Base-by-base conservation (phyloP, 2,797 vertebrate genomes). In the Knipowitschia caucasica region DNA sequence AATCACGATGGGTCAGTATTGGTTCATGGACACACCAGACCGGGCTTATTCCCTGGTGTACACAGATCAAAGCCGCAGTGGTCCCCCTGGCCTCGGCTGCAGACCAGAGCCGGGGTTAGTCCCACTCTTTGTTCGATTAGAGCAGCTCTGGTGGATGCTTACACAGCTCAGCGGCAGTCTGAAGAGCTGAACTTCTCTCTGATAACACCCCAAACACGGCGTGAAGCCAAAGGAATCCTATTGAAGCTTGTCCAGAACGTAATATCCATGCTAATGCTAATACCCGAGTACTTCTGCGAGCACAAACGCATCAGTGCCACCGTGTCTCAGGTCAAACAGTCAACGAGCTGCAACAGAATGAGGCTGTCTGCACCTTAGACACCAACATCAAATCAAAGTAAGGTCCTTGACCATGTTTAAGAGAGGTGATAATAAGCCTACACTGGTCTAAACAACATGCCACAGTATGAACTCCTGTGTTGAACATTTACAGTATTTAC, bases 51-150 rank as follows among this genome's bases (percentile, higher is more conserved):
- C n/a, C n/a, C n/a, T n/a, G n/a, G n/a, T n/a, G n/a, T n/a, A n/a
- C n/a, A n/a, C n/a, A n/a, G n/a, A n/a, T n/a, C n/a, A n/a, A n/a
- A n/a, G n/a, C n/a, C n/a, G 17, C 39, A 35, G 39, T 56, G 38
- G 24, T 65, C 38, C 84, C 83, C 87, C 84, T 88, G 87, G 82
- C 81, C 74, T 29, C 82, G 80, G 73, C 26, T 50, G 49, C 15
- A 66, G 47, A 42, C 55, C 42, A 47, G 50, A 54, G 64, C 75
- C 66, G 46, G 5, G 20, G 36, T 79, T 82, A 86, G 74, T 77
- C 81, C 50, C 2, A 40, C 42, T 77, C 78, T 82, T 85, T 81
- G 61, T 77, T 82, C 67, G 75, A 78, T 86, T 82, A 81, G 64
- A 35, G 56, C 51, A 59, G 70, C 73, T 66, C 60, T 67, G 14